Evolutionary conservation across 2,113 vertebrate genomes (phyloP), one percentile per base, ranked within the genome.

Genomic region (Eonycteris spelaea): DNA sequence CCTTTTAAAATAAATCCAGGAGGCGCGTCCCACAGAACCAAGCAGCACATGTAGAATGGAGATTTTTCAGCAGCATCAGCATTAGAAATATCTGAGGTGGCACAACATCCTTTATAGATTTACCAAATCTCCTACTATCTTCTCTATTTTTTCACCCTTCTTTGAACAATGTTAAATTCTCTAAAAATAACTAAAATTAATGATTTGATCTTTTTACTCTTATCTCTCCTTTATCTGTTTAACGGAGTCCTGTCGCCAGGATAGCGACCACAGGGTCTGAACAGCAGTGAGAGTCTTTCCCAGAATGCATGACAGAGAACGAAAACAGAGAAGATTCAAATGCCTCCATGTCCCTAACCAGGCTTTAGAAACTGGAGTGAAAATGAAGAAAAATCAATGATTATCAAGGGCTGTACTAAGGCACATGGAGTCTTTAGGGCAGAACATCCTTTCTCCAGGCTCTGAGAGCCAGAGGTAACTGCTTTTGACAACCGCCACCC

Each of bases 101-200:
- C 87, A 84, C 53, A 45, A 3, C 11, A 86, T 53, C 40, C 67
- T 97, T 82, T 88, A 82, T 6, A 73, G 53, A 90, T 78, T 86
- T 86, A 78, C 51, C 67, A 80, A 63, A 80, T 87, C 67, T 67
- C 40, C 45, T 33, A 63, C 63, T 7, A 8, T 86, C 53, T 80
- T 79, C 45, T 45, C 78, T 89, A 70, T 26, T 79, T 96, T 96
- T 67, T 30, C 28, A 68, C 43, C 67, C 30, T 22, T 43, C 45
- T 19, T 90, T 85, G 57, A 95, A 89, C 15, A 90, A 90, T 9
- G 16, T 67, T 92, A 68, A 95, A 63, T 74, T 96, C 87, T 92
- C 87, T 92, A 89, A 79, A 95, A 97, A 45, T 78, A 80, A 89
- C 70, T 92, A 75, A 96, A 95, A 94, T 65, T 71, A 59, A 87